A percentile compares a stretch with the other conserved stretches of the same genome.
phyloP scores from a whole-genome alignment of 2,797 vertebrate genomes.

The Myiothlypis chrysogaster region DNA sequence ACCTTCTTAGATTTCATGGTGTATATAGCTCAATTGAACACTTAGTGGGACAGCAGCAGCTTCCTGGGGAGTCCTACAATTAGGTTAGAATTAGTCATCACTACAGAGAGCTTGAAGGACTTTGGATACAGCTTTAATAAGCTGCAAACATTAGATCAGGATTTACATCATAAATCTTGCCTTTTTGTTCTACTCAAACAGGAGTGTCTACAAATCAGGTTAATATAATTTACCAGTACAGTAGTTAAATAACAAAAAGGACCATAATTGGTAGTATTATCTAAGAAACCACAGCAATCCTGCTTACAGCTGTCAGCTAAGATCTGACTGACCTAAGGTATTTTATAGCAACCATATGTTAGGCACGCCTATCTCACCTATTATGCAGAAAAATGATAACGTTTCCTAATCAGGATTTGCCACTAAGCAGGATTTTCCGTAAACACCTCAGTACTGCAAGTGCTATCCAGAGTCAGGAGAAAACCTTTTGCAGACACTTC shows the following conservation, averaged over 20 bases:
- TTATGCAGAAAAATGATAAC: conserved; percentile 51
- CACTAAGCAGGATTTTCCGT: conserved; percentile 76
- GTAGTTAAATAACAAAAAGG: conserved; percentile 30
- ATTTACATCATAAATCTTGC: conserved; percentile 52
- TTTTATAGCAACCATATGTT: conserved; percentile 80
- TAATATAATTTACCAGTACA: conserved; percentile 32
- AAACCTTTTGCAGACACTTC: conserved; percentile 48
- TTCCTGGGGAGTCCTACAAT: not conserved
- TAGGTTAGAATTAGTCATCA: not conserved
- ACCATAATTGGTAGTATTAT: conserved; percentile 32
- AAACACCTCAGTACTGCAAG: conserved; percentile 55
- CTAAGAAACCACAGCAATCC: conserved; percentile 58
- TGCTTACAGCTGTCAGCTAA: conserved; percentile 66
- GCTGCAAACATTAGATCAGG: conserved; percentile 26
- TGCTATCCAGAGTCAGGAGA: conserved; percentile 24
- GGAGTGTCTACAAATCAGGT: conserved; percentile 53
- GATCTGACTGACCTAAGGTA: conserved; percentile 70
- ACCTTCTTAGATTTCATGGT: not conserved
- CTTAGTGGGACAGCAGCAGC: not conserved
- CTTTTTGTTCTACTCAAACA: conserved; percentile 11
- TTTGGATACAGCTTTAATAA: conserved; percentile 29
- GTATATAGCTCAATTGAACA: not conserved
- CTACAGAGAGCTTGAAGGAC: not conserved
- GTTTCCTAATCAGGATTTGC: conserved; percentile 80
- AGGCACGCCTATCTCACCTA: conserved; percentile 56